Percentiles rank a stretch among this genome's conserved stretches.
These are phyloP conservation scores for Ctenopoma multispine DNA, from an alignment of 2,797 vertebrate species.

Conservation along the genomic window DNA sequence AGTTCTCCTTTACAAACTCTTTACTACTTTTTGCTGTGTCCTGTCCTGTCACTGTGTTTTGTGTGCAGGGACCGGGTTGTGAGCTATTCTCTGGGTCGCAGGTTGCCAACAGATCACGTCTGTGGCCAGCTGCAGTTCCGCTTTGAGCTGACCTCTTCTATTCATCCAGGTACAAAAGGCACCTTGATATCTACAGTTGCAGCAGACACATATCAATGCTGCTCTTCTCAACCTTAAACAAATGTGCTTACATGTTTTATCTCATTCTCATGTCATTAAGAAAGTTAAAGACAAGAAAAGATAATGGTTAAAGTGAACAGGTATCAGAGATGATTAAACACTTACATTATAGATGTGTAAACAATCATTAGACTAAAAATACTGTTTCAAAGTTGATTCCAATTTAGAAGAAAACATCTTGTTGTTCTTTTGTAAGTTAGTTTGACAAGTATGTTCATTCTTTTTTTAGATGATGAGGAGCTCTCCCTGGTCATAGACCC, in stretches of 20 bases:
- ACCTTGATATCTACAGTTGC: not conserved
- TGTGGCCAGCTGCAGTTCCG: slow-evolving; percentile 97
- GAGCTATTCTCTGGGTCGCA: slow-evolving; percentile 93
- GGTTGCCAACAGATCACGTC: slow-evolving; percentile 96
- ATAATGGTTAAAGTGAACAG: too few species aligned
- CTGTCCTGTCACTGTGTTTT: slow-evolving; percentile 5
- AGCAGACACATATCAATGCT: not conserved
- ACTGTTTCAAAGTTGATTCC: too few species aligned
- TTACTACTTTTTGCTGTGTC: too few species aligned
- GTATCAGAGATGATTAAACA: too few species aligned
- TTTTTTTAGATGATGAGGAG: slow-evolving; percentile 93
- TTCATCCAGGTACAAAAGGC: slow-evolving; percentile 88
- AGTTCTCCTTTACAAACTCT: not conserved
- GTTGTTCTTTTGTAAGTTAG: not conserved
- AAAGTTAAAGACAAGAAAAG: not conserved
- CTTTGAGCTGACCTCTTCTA: slow-evolving; percentile 95
- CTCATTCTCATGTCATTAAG: not conserved
- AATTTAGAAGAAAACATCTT: not conserved
- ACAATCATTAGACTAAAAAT: too few species aligned
- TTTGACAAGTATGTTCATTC: not conserved
- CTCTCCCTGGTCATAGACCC: slow-evolving; percentile 88
- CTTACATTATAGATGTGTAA: too few species aligned
- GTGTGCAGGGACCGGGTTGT: slow-evolving; percentile 91
- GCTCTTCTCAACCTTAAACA: not conserved
- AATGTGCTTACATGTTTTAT: not conserved